Evolutionary conservation across 2,888 invertebrate genomes (phyloP).

Genomic region (Ophonus ardosiacus): DNA sequence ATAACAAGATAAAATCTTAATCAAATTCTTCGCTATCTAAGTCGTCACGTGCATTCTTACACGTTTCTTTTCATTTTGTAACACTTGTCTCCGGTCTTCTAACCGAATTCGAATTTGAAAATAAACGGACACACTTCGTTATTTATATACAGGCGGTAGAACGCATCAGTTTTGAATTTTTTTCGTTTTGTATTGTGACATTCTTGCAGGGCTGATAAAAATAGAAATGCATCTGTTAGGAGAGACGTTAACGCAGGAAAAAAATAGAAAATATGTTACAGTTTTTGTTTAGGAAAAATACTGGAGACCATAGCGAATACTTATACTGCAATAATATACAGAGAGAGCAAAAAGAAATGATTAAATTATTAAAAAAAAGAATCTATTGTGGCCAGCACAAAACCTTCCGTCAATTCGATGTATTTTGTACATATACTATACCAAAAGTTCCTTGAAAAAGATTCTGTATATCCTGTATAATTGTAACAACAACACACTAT

Average conservation of each 20-base stretch:
- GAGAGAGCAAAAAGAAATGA: too few species aligned
- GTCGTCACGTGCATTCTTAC: not conserved
- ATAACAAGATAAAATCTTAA: not conserved
- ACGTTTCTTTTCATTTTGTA: conserved; percentile 7
- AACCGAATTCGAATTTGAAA: conserved; percentile 45
- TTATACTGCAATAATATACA: too few species aligned
- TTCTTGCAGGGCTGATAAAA: conserved; percentile 47
- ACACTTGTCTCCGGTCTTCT: conserved; percentile 19
- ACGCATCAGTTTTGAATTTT: conserved; percentile 35
- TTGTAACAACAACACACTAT: too few species aligned
- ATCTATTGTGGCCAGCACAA: too few species aligned
- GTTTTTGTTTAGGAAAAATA: not conserved
- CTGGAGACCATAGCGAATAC: too few species aligned
- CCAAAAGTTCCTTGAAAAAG: too few species aligned
- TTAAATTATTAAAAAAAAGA: too few species aligned
- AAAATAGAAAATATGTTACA: not conserved
- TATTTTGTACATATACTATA: too few species aligned
- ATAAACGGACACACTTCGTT: conserved; percentile 49
- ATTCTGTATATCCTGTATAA: too few species aligned
- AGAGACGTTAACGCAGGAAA: not conserved
- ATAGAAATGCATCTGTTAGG: conserved; percentile 52
- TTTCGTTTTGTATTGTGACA: conserved; percentile 53
- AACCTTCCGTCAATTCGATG: too few species aligned
- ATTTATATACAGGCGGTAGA: conserved; percentile 47
- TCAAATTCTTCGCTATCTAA: not conserved